Base-by-base conservation (phyloP, 2,113 vertebrate genomes). In the Noctilio leporinus region DNA sequence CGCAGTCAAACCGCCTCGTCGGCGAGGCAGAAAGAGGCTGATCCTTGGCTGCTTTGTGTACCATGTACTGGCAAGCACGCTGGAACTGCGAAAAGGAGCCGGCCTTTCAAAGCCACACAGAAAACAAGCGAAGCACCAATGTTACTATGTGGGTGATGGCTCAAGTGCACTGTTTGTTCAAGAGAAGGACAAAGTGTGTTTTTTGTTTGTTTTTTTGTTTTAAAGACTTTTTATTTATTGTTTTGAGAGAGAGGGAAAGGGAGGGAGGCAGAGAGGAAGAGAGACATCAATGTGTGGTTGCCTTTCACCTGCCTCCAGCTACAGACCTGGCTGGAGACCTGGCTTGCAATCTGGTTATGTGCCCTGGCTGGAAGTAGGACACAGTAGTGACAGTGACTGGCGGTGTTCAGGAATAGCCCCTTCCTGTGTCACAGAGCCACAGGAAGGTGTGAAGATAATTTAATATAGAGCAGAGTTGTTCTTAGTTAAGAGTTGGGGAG, bases 31-130 rank as follows among this genome's bases (percentile, higher is more conserved):
- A 2, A 26, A 43, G 53, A 64, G 47, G 10, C 30, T 16, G 8
- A 0, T 12, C 30, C 28, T n/a, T 11, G 43, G 14, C 35, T 49
- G 15, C n/a, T 35, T 24, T 0, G 5, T 22, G 64, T 24, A 0
- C 75, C 0, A 8, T 22, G 64, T 24, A 0, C 75, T 43, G 2
- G 51, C 2, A 1, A 1, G 26, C 47, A 12, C 51, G n/a, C 67
- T 40, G 57, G n/a, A 22, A 5, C 57, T 1, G 7, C 17, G 67
- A 24, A 57, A 72, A 51, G 83, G 76, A 51, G 38, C 83, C 10
- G 55, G 64, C 57, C 55, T 80, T 73, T 43, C 33, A 77, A 30
- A 70, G 30, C 55, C 55, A 35, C 47, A 11, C 5, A 45, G 53
- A 35, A 59, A 33, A 40, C 33, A 26, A 30, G 24, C 45, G 22